Conservation (phyloP, 2,888 invertebrate genomes). For the Homarus gammarus region DNA sequence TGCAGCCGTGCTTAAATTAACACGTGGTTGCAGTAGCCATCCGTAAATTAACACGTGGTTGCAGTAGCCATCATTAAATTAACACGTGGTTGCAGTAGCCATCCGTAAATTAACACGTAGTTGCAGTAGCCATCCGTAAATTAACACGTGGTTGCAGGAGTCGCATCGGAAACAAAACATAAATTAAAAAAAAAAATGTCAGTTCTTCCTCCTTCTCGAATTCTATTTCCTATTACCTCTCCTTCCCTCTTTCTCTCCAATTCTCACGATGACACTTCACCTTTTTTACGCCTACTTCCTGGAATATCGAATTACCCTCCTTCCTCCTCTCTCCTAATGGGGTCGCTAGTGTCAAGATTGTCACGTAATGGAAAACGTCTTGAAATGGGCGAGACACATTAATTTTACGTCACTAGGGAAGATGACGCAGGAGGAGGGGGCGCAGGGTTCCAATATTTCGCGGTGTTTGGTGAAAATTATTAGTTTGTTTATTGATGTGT, state of each 20-base stretch:
- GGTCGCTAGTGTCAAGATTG: background rate
- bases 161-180: too few species aligned
- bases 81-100: too few species aligned
- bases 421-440: background rate
- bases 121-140: too few species aligned
- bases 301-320: conserved; percentile 28
- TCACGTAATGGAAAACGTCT: conserved; percentile 6
- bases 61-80: too few species aligned
- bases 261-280: conserved; percentile 30
- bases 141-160: too few species aligned
- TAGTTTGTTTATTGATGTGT: background rate
- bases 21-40: too few species aligned
- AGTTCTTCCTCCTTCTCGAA: background rate
- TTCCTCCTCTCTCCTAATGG: conserved; percentile 2
- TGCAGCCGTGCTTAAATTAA: too few species aligned
- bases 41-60: too few species aligned
- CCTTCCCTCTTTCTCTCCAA: conserved; percentile 53
- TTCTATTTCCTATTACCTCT: conserved; percentile 32
- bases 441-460: background rate
- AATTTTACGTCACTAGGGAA: background rate
- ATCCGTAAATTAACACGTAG: too few species aligned
- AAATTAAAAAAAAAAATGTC: too few species aligned
- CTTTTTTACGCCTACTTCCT: conserved; percentile 27
- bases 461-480: background rate
- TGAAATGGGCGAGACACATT: background rate